Conservation (phyloP, 2,797 vertebrate species). For the Thripadectes ignobilis region DNA sequence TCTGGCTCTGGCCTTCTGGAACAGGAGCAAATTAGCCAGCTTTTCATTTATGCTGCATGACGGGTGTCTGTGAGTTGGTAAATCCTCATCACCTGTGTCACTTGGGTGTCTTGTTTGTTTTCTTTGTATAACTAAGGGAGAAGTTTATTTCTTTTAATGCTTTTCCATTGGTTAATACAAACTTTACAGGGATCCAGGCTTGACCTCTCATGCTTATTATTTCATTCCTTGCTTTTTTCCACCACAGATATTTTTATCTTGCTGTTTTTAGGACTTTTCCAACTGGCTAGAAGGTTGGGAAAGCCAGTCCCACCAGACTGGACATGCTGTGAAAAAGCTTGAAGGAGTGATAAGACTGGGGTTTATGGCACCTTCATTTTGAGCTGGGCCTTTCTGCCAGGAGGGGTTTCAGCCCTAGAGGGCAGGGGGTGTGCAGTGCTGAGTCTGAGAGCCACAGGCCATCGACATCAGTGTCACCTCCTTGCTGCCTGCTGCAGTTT, state of each 20-base stretch:
- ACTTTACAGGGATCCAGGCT: not conserved
- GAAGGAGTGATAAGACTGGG: not conserved
- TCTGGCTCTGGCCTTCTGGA: not conserved
- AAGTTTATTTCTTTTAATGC: not conserved
- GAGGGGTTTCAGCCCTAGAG: not conserved
- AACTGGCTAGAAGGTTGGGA: not conserved
- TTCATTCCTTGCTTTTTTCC: conserved; percentile 35
- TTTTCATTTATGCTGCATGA: not conserved
- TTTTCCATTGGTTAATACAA: not conserved
- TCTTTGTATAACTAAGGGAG: not conserved
- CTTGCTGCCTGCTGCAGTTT: not conserved
- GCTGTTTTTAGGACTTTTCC: not conserved
- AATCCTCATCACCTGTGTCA: not conserved
- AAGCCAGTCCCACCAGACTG: not conserved
- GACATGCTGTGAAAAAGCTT: not conserved
- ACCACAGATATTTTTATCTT: conserved; percentile 7
- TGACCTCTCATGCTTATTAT: not conserved
- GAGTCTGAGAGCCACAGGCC: not conserved
- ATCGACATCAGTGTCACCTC: not conserved
- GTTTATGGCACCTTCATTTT: not conserved
- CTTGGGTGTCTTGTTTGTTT: not conserved
- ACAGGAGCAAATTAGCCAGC: not conserved
- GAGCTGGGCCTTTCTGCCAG: not conserved
- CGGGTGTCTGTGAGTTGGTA: not conserved
- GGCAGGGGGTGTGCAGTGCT: not conserved